A percentile compares a stretch with the other conserved stretches of the same genome.
Evolutionary conservation across 2,888 invertebrate species (phyloP).

Genomic region (Xylota segnis): DNA sequence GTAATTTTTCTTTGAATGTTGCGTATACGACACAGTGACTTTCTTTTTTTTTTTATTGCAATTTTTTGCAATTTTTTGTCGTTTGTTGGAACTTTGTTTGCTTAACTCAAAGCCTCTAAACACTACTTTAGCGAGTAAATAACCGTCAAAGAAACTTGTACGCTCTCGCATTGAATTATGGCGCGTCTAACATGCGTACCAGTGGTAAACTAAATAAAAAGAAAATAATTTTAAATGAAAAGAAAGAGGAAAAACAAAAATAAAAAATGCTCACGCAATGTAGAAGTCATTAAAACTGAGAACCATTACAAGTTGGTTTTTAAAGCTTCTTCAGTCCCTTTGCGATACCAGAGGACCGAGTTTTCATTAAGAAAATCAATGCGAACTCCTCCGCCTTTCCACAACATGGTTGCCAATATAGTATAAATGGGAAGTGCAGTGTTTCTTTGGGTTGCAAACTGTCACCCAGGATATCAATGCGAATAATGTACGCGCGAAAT

Average conservation of each 20-base stretch:
- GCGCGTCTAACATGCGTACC: conserved; percentile 6
- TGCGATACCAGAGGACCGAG: neutral
- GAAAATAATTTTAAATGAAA: too few relatives aligned
- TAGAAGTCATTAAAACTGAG: conserved; percentile 31
- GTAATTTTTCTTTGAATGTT: conserved; percentile 1
- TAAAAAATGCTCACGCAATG: neutral
- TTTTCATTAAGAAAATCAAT: conserved; percentile 59
- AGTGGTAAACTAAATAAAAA: too few relatives aligned
- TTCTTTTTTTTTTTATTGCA: neutral
- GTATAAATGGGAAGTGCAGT: neutral
- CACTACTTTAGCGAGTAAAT: neutral
- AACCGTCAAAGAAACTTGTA: neutral
- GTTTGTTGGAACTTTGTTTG: neutral
- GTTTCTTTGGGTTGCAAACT: conserved; percentile 10
- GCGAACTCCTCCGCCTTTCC: neutral
- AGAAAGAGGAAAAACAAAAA: too few relatives aligned
- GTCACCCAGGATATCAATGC: conserved; percentile 22
- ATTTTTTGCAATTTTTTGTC: neutral
- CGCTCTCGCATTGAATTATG: neutral
- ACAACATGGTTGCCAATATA: conserved; percentile 15
- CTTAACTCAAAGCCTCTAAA: neutral
- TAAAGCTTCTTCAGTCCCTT: conserved; percentile 14
- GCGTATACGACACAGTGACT: conserved; percentile 47
- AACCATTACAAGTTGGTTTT: conserved; percentile 28
- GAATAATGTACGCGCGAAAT: conserved; percentile 42